These are phyloP conservation scores for Halesus radiatus DNA, from an alignment of 1,140 invertebrate genomes.

Conservation along the genomic window DNA sequence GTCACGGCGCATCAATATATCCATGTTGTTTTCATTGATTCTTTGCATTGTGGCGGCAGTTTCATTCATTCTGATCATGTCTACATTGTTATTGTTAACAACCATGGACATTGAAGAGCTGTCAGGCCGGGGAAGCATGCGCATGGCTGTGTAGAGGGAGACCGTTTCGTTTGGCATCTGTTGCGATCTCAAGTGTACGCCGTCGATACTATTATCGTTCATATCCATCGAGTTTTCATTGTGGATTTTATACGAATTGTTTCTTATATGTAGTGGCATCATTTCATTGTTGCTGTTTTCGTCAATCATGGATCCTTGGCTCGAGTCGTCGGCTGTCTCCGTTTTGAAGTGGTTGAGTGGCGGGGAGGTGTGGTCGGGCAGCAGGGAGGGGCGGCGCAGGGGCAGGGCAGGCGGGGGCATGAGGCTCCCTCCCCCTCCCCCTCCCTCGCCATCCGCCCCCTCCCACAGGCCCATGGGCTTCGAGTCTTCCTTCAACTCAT, in stretches of 20 bases:
- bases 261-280: slow-evolving; percentile 51
- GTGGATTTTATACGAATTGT: slow-evolving; percentile 59
- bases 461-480: slow-evolving; percentile 66
- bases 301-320: slow-evolving; percentile 72
- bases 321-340: slow-evolving; percentile 79
- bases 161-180: slow-evolving; percentile 37
- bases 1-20: slow-evolving; percentile 57
- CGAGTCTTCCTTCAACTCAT: slow-evolving; percentile 57
- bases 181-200: slow-evolving; percentile 28
- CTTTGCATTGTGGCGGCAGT: slow-evolving; percentile 40
- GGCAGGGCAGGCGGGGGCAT: slow-evolving; percentile 76
- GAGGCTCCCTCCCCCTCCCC: slow-evolving; percentile 55
- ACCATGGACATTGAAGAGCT: slow-evolving; percentile 48
- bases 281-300: slow-evolving; percentile 49
- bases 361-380: slow-evolving; percentile 66
- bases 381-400: slow-evolving; percentile 70
- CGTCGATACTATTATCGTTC: slow-evolving; percentile 56
- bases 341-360: slow-evolving; percentile 73
- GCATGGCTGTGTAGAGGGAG: slow-evolving; percentile 12
- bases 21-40: slow-evolving; percentile 48
- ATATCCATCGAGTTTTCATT: slow-evolving; percentile 63
- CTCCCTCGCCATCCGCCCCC: slow-evolving; percentile 63
- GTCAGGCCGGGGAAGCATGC: slow-evolving; percentile 56
- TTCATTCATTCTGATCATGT: slow-evolving; percentile 59
- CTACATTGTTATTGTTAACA: slow-evolving; percentile 59